A percentile compares a stretch with the other conserved stretches of the same genome.
Conservation (phyloP, 2,113 vertebrate genomes). For the Collichthys lucidus region DNA sequence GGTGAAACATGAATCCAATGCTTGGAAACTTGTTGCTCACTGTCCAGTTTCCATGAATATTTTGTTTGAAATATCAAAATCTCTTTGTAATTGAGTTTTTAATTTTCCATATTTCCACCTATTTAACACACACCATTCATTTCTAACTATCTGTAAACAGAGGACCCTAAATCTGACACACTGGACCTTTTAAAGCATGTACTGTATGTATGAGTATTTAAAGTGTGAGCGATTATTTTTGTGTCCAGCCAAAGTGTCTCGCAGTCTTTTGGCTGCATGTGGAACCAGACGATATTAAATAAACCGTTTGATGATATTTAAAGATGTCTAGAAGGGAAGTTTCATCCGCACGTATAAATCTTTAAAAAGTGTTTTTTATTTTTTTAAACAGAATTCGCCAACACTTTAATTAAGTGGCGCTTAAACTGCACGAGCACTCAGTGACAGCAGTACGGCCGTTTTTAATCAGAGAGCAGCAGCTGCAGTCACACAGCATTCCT, state of each 20-base stretch:
- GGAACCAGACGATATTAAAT: slow-evolving; percentile 39
- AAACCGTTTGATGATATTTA: slow-evolving; percentile 60
- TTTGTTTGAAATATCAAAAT: too few relatives aligned
- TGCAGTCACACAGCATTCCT: slow-evolving; percentile 1
- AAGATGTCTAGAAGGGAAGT: slow-evolving; percentile 24
- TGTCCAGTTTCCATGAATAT: too few relatives aligned
- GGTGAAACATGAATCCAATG: too few relatives aligned
- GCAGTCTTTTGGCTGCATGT: neutral
- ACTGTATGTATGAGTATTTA: too few relatives aligned
- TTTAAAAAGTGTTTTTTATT: slow-evolving; percentile 39
- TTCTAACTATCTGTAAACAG: too few relatives aligned
- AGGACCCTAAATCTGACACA: too few relatives aligned
- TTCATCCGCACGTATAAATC: slow-evolving; percentile 46
- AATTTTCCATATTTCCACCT: too few relatives aligned
- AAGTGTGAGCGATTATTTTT: neutral
- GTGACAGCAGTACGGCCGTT: neutral
- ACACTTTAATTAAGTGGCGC: slow-evolving; percentile 36
- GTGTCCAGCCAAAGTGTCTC: slow-evolving; percentile 1
- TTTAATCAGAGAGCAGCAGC: neutral
- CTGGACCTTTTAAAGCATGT: too few relatives aligned
- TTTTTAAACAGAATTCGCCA: slow-evolving; percentile 41
- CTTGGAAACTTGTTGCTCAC: too few relatives aligned
- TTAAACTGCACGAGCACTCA: neutral
- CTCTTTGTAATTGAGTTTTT: too few relatives aligned
- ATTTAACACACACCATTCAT: too few relatives aligned